Evolutionary conservation across 2,797 vertebrate genomes (phyloP).

Genomic region (Limosa lapponica): DNA sequence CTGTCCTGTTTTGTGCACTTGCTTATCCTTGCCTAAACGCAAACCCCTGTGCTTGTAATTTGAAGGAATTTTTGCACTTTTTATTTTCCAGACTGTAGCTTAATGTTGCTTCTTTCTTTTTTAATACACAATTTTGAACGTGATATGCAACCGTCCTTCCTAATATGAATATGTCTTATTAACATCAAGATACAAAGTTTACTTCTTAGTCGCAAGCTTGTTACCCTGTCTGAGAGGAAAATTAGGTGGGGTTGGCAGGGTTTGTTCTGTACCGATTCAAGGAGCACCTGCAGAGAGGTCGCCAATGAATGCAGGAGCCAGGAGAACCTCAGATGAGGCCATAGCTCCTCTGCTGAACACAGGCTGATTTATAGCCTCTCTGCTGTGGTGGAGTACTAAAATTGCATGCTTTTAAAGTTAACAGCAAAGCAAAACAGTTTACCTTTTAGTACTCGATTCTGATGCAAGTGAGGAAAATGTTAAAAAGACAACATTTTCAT

Average conservation of each 20-base stretch:
- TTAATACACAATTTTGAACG: rapidly evolving
- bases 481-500: not conserved
- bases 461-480: not conserved
- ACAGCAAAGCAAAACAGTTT: not conserved
- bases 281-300: not conserved
- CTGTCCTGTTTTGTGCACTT: not conserved
- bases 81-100: rapidly evolving
- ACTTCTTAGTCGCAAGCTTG: not conserved
- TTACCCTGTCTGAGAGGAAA: not conserved
- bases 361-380: not conserved
- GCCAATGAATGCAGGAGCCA: not conserved
- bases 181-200: not conserved
- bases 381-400: not conserved
- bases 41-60: rapidly evolving
- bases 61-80: not conserved
- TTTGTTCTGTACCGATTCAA: not conserved
- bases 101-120: not conserved
- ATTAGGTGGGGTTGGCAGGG: rapidly evolving
- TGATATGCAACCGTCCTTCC: not conserved
- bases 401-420: slow-evolving; percentile 16
- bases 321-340: not conserved
- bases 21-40: not conserved
- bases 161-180: not conserved
- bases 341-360: not conserved
- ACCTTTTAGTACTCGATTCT: not conserved